Conservation (phyloP, 2,797 vertebrate species). For the Phrynocephalus vlangalii region DNA sequence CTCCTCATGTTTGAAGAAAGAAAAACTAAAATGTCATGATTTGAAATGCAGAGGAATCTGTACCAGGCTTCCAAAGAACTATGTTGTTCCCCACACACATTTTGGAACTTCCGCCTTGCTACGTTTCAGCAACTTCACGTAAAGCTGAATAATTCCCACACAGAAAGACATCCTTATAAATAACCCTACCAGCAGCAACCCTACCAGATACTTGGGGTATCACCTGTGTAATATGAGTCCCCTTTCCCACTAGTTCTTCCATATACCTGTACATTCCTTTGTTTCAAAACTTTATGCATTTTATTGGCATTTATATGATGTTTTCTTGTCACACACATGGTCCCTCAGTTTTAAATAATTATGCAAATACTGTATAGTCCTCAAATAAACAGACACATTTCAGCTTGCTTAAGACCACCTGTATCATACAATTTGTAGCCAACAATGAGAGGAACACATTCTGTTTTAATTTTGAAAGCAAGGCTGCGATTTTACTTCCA, state of each 20-base stretch:
- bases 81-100: too few species aligned
- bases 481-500: background rate
- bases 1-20: background rate
- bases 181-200: background rate
- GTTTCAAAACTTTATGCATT: background rate
- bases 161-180: background rate
- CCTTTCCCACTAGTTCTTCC: background rate
- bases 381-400: background rate
- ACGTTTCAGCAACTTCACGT: background rate
- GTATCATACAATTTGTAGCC: background rate
- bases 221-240: background rate
- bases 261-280: background rate
- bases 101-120: background rate
- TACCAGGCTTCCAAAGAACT: background rate
- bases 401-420: too few species aligned
- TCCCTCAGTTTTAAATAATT: background rate
- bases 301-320: background rate
- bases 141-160: background rate
- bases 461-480: conserved; percentile 3
- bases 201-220: background rate
- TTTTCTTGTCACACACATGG: background rate
- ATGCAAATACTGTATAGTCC: background rate
- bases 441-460: background rate
- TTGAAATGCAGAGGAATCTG: background rate
- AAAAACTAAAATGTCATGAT: background rate